Evolutionary conservation across 2,113 vertebrate genomes (phyloP).

Genomic region (Junco hyemalis): DNA sequence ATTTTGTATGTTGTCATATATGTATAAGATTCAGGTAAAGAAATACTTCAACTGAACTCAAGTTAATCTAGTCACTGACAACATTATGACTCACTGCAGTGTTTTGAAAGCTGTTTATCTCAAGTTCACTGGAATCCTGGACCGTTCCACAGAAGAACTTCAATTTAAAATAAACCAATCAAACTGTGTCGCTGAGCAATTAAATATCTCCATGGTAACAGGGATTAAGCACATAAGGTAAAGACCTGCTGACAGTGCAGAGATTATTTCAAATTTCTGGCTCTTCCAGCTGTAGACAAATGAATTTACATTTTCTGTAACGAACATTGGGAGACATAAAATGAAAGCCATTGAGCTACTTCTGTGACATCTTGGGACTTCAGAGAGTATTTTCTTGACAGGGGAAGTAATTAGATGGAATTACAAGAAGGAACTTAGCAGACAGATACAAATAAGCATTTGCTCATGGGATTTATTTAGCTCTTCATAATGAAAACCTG

Average conservation of each 20-base stretch:
- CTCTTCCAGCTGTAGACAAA: slow-evolving; percentile 28
- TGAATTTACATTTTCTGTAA: slow-evolving; percentile 22
- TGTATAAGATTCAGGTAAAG: background rate
- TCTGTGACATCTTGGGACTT: background rate
- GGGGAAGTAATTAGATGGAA: slow-evolving; percentile 63
- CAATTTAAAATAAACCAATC: slow-evolving; percentile 63
- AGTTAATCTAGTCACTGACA: slow-evolving; percentile 11
- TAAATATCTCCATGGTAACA: slow-evolving; percentile 52
- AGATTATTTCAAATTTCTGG: slow-evolving; percentile 52
- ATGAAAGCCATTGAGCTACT: background rate
- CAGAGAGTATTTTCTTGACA: slow-evolving; percentile 54
- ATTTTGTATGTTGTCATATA: background rate
- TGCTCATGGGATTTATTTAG: slow-evolving; percentile 32
- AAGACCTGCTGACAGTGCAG: slow-evolving; percentile 38
- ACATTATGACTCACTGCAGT: slow-evolving; percentile 2
- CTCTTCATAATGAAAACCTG: slow-evolving; percentile 34
- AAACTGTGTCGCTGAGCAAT: slow-evolving; percentile 3
- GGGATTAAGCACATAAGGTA: slow-evolving; percentile 39
- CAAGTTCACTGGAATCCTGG: background rate
- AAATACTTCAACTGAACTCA: background rate
- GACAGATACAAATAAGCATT: slow-evolving; percentile 21
- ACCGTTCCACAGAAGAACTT: background rate
- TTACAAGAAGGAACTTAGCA: slow-evolving; percentile 41
- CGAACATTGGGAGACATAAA: background rate
- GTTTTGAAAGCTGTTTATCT: slow-evolving; percentile 32